Evolutionary conservation across 1,140 invertebrate genomes (phyloP).

Genomic region (Drosophila melanica): DNA sequence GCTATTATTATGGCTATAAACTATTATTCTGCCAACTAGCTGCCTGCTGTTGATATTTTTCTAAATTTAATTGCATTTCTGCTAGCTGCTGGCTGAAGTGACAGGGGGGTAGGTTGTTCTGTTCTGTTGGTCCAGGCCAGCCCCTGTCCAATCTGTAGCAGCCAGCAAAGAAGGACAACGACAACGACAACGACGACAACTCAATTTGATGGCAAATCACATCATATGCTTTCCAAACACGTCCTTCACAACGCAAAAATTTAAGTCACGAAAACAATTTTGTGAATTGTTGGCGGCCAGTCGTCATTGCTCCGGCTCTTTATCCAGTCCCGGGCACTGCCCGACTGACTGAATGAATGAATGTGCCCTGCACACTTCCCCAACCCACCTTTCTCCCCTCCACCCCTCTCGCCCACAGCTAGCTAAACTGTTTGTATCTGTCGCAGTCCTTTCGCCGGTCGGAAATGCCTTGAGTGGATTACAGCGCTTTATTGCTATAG

Average conservation of each 20-base stretch:
- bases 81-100: conserved; percentile 28
- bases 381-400: neutral
- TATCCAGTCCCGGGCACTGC: neutral
- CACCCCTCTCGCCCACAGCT: too few relatives aligned
- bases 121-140: neutral
- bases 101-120: too few relatives aligned
- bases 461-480: conserved; percentile 69
- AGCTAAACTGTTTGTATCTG: conserved; percentile 31
- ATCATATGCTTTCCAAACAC: conserved; percentile 84
- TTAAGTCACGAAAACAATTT: conserved; percentile 84
- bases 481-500: conserved; percentile 67
- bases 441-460: conserved; percentile 43
- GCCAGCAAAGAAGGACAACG: conserved; percentile 16
- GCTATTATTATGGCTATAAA: conserved; percentile 71
- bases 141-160: conserved; percentile 22
- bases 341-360: neutral
- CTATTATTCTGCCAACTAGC: conserved; percentile 70
- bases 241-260: conserved; percentile 78
- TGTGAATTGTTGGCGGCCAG: conserved; percentile 78
- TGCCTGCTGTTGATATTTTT: conserved; percentile 77
- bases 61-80: conserved; percentile 81
- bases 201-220: conserved; percentile 83
- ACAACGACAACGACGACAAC: conserved; percentile 49
- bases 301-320: conserved; percentile 33
- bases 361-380: neutral